Base-by-base conservation (phyloP, 2,113 vertebrate genomes). In the Todiramphus chloris region DNA sequence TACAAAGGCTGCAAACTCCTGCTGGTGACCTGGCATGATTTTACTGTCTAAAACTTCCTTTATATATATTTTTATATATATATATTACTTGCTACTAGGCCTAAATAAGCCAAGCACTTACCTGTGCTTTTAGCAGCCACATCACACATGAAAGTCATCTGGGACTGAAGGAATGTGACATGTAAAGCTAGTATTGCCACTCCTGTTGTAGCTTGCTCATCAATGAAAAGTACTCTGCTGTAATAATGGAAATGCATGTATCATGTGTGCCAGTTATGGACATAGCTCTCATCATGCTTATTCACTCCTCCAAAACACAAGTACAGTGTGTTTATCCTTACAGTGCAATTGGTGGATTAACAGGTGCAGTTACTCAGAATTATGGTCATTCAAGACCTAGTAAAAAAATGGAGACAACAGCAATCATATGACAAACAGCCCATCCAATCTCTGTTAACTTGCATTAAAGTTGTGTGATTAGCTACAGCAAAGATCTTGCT, bases 251-350 rank as follows among this genome's bases (percentile, higher is more conserved):
- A 77, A 37, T 31, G 27, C 1, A 12, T 24, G 13, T 33, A 50
- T 19, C 2, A 0, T 1, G 0, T 18, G 16, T 69, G n/a, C n/a
- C 30, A 53, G 25, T 10, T 44, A 15, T 33, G 27, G 68, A 63
- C 23, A 78, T 25, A 43, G 63, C 66, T 88, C 31, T 73, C 43
- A 53, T 74, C 17, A 9, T 15, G 43, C 56, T 67, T 50, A 64
- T n/a, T 64, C 53, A 37, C 19, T 41, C 56, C 41, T 80, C 46
- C 73, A 81, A 69, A 80, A 77, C 10, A 4, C 8, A 46, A 55
- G 19, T 24, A 37, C 11, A 15, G 10, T 5, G 23, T 35, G 33
- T 75, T 92, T 64, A 55, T 33, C 28, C 56, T 81, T 41, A 33
- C 6, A 19, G n/a, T 24, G 30, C 16, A 11, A n/a, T 59, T 86